Evolutionary conservation across 1,140 invertebrate species (phyloP).

Genomic region (Drusus annulatus): DNA sequence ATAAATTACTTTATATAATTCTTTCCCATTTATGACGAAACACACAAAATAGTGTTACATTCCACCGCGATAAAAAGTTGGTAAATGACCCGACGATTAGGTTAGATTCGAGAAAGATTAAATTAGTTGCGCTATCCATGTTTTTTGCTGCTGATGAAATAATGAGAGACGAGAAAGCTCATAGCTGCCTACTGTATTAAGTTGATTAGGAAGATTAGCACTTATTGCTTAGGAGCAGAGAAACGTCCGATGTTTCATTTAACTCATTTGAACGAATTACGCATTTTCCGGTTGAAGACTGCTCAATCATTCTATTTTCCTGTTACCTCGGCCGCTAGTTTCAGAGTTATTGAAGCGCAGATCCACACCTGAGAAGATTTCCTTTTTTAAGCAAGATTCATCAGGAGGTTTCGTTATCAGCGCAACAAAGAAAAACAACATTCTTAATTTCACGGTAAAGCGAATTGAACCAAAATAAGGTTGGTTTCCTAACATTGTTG

Average conservation of each 20-base stretch:
- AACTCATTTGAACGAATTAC: conserved; percentile 4
- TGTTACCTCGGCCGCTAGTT: not conserved
- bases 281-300: conserved; percentile 9
- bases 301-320: not conserved
- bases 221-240: not conserved
- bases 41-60: too few species aligned
- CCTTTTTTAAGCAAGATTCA: conserved; percentile 13
- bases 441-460: conserved; percentile 17
- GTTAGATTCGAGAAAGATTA: too few species aligned
- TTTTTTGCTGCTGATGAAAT: too few species aligned
- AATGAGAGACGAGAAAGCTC: too few species aligned
- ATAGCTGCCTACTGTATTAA: too few species aligned
- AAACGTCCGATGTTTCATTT: not conserved
- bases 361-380: conserved; percentile 27
- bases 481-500: conserved; percentile 29
- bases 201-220: too few species aligned
- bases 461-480: conserved; percentile 16
- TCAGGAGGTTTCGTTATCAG: conserved; percentile 15
- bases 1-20: too few species aligned
- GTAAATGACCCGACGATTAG: too few species aligned
- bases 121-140: too few species aligned
- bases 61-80: too few species aligned
- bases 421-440: conserved; percentile 30
- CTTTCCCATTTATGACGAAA: too few species aligned
- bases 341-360: conserved; percentile 27